Percentiles rank a stretch among this genome's conserved stretches.
Conservation (phyloP, 2,888 invertebrate species). For the Heliconius ethilla region DNA sequence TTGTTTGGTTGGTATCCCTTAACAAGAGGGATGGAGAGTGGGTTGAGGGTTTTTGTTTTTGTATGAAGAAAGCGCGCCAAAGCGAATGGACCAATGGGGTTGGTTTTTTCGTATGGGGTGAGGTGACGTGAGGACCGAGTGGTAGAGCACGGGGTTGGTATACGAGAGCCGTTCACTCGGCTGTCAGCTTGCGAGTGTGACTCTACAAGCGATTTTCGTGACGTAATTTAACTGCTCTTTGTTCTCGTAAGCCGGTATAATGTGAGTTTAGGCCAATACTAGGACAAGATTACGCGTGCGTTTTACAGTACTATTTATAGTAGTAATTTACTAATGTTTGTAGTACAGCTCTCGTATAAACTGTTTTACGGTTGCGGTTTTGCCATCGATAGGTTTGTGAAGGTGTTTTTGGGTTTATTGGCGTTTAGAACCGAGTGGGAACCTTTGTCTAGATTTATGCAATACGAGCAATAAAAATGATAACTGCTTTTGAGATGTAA, state of each 20-base stretch:
- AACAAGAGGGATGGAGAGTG: constrained; percentile 59
- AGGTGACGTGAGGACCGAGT: constrained; percentile 76
- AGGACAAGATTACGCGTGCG: constrained; percentile 73
- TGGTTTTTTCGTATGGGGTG: constrained; percentile 71
- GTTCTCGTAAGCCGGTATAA: constrained; percentile 70
- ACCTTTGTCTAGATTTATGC: constrained; percentile 68
- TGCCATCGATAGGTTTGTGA: constrained; percentile 71
- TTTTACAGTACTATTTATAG: constrained; percentile 55
- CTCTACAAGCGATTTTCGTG: constrained; percentile 63
- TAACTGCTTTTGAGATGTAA: constrained; percentile 46
- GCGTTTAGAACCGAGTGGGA: constrained; percentile 71
- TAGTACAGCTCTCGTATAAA: constrained; percentile 63
- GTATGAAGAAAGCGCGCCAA: constrained; percentile 77
- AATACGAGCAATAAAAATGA: constrained; percentile 66
- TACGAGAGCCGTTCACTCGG: constrained; percentile 76
- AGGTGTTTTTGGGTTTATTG: constrained; percentile 79
- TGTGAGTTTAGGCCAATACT: constrained; percentile 63
- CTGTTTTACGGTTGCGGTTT: constrained; percentile 74
- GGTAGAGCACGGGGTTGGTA: constrained; percentile 75
- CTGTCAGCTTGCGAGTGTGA: constrained; percentile 67
- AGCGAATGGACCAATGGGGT: constrained; percentile 67
- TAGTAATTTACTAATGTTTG: constrained; percentile 71
- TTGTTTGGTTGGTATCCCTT: constrained; percentile 51
- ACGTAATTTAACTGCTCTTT: constrained; percentile 73
- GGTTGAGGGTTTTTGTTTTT: constrained; percentile 57